Evolutionary conservation across 1,140 invertebrate species (phyloP).

Genomic region (Drosophila watanabei): DNA sequence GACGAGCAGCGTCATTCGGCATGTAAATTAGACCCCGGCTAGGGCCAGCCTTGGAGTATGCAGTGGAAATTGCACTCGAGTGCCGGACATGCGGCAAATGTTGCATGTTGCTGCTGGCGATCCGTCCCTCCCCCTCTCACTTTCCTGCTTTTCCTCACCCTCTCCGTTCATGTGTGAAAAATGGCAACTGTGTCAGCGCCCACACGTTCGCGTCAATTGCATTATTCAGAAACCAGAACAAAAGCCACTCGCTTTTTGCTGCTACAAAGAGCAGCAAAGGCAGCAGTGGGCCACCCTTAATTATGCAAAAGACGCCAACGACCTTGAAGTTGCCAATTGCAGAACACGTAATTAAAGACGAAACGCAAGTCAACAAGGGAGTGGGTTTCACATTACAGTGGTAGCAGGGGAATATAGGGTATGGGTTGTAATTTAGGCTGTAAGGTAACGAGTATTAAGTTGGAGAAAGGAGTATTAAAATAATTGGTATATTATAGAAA

Average conservation of each 20-base stretch:
- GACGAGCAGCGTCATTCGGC: slow-evolving; percentile 57
- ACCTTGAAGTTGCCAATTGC: slow-evolving; percentile 71
- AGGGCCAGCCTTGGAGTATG: slow-evolving; percentile 69
- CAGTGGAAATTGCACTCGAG: slow-evolving; percentile 53
- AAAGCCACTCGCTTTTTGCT: slow-evolving; percentile 42
- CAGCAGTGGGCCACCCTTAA: slow-evolving; percentile 37
- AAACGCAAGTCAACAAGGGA: slow-evolving; percentile 4
- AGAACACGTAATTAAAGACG: slow-evolving; percentile 53
- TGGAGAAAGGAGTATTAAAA: not conserved
- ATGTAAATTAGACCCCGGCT: slow-evolving; percentile 67
- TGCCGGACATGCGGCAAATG: slow-evolving; percentile 57
- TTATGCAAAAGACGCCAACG: slow-evolving; percentile 64
- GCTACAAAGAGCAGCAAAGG: not conserved
- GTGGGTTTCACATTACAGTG: not conserved
- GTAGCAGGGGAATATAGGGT: too few species aligned
- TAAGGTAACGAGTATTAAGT: not conserved
- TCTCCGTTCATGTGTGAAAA: slow-evolving; percentile 58
- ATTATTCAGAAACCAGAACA: slow-evolving; percentile 45
- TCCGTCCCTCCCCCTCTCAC: not conserved
- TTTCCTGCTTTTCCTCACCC: too few species aligned
- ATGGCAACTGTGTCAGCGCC: slow-evolving; percentile 56
- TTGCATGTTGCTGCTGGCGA: slow-evolving; percentile 34
- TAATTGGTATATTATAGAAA: not conserved
- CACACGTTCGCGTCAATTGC: slow-evolving; percentile 40
- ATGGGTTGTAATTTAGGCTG: not conserved